Evolutionary conservation across 2,888 invertebrate genomes (phyloP).

Genomic region (Dexiosoma caninum): DNA sequence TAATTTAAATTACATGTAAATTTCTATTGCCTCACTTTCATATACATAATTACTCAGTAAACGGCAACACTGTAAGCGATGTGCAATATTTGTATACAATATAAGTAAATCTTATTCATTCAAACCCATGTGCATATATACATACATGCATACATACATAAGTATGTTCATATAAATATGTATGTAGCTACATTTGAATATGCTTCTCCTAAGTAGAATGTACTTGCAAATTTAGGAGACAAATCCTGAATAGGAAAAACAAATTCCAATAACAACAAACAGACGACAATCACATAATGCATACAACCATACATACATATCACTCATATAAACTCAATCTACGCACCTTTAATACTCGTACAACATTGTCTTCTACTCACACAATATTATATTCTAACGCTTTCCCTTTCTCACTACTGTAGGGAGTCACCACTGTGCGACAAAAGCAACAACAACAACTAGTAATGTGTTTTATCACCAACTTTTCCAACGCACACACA

Average conservation of each 20-base stretch:
- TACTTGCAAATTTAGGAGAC: slow-evolving; percentile 29
- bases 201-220: background rate
- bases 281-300: too few relatives aligned
- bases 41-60: too few relatives aligned
- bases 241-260: slow-evolving; percentile 22
- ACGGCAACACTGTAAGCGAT: too few relatives aligned
- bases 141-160: background rate
- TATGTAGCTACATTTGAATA: background rate
- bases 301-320: background rate
- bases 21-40: too few relatives aligned
- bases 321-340: background rate
- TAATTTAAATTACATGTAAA: too few relatives aligned
- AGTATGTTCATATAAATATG: background rate
- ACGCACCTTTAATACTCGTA: slow-evolving; percentile 40
- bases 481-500: slow-evolving; percentile 27
- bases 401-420: slow-evolving; percentile 61
- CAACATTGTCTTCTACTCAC: slow-evolving; percentile 9
- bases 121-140: background rate
- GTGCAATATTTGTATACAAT: too few relatives aligned
- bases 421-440: slow-evolving; percentile 28
- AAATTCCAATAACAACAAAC: slow-evolving; percentile 26
- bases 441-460: background rate
- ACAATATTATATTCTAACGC: slow-evolving; percentile 52
- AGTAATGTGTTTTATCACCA: slow-evolving; percentile 15
- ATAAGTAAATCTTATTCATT: too few relatives aligned